Conservation (phyloP, 2,888 invertebrate genomes). For the Exephanes ischioxanthus region DNA sequence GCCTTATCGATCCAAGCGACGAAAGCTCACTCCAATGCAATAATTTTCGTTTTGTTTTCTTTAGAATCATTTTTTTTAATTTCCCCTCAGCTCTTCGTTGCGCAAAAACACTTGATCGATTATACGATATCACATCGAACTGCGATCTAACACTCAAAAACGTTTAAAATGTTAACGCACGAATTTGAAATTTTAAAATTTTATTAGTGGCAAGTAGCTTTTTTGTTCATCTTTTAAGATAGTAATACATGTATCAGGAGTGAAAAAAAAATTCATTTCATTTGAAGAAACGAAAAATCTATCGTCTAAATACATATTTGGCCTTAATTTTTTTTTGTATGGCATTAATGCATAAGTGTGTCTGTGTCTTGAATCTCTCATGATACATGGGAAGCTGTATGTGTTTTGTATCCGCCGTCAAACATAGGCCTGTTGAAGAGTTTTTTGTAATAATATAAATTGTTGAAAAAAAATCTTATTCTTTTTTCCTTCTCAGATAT, state of each 20-base stretch:
- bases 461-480: background rate
- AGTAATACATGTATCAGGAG: slow-evolving; percentile 21
- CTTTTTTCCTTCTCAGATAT: background rate
- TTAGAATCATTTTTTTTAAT: background rate
- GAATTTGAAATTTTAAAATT: slow-evolving; percentile 22
- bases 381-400: background rate
- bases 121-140: slow-evolving; percentile 37
- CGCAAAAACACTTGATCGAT: slow-evolving; percentile 23
- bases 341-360: background rate
- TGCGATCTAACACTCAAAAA: slow-evolving; percentile 53
- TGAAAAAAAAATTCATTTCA: slow-evolving; percentile 18
- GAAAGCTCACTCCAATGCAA: slow-evolving; percentile 32
- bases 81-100: slow-evolving; percentile 6
- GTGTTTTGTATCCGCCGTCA: background rate
- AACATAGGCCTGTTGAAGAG: too few species aligned
- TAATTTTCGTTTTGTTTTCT: background rate
- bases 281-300: slow-evolving; percentile 11
- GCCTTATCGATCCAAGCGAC: slow-evolving; percentile 52
- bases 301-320: background rate
- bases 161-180: slow-evolving; percentile 26
- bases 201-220: slow-evolving; percentile 67
- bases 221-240: slow-evolving; percentile 11
- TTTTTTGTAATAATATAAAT: background rate
- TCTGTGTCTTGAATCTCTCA: background rate
- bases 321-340: background rate